Conservation (phyloP, 1,140 invertebrate species). For the Ephestia elutella region DNA sequence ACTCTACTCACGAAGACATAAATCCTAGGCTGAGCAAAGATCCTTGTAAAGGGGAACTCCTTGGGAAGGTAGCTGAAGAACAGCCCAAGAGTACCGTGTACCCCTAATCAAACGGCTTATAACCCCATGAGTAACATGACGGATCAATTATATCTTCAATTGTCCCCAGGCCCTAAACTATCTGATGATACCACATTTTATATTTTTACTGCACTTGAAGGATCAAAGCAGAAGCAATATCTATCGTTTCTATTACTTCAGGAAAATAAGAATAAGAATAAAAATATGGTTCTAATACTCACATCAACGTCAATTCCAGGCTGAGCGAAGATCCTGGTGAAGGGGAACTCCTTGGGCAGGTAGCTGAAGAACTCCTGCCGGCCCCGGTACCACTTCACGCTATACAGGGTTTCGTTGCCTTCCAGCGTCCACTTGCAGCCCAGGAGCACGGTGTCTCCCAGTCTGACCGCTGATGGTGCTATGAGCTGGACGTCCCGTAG, state of each 20-base stretch:
- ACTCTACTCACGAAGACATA: too few relatives aligned
- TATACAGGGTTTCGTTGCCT: constrained; percentile 78
- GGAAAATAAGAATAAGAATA: too few relatives aligned
- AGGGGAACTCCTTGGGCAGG: constrained; percentile 77
- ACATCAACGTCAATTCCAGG: constrained; percentile 77
- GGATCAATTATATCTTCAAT: too few relatives aligned
- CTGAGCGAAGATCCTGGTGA: constrained; percentile 76
- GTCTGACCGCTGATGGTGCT: constrained; percentile 78
- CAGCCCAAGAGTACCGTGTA: too few relatives aligned
- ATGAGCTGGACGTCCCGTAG: constrained; percentile 58
- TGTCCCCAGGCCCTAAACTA: too few relatives aligned
- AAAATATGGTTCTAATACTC: constrained; percentile 39
- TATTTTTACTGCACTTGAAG: too few relatives aligned
- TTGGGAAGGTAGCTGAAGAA: constrained; percentile 82
- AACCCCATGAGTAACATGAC: too few relatives aligned
- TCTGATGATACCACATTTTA: too few relatives aligned
- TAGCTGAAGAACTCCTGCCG: constrained; percentile 82
- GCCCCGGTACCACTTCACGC: constrained; percentile 90
- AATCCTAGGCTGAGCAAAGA: constrained; percentile 75
- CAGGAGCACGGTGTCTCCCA: constrained; percentile 80
- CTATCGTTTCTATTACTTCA: too few relatives aligned
- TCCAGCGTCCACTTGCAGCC: constrained; percentile 85
- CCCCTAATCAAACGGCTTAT: too few relatives aligned
- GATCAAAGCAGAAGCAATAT: too few relatives aligned
- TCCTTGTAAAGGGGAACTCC: constrained; percentile 77